Base-by-base conservation (phyloP, 2,113 vertebrate genomes). In the Anhinga rufa region DNA sequence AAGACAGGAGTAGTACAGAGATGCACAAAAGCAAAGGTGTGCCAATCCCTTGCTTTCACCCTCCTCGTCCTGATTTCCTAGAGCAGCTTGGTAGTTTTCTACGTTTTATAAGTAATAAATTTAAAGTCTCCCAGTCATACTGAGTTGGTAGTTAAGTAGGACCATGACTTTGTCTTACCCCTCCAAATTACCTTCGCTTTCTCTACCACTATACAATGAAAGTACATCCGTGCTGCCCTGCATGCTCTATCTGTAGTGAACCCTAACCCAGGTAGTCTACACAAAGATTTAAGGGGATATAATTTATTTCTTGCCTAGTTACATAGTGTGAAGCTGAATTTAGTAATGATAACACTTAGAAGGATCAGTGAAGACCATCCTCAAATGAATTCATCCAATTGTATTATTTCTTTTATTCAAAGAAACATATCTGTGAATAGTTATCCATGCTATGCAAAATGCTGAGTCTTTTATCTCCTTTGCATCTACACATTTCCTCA, bases 141-240 rank as follows among this genome's bases (percentile, higher is more conserved):
- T 54, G 14, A 70, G 22, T 7, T 52, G 38, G 26, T 28, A 79
- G 25, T 70, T 24, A 87, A 60, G 29, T 16, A 36, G 5, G 17
- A 19, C 10, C 3, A 9, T 6, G 28, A 60, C 28, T 69, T 61
- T 28, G 26, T 18, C 2, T 2, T 20, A 54, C 25, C 60, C 11
- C 12, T 80, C 24, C n/a, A 54, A 69, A 48, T 52, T 29, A 34
- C 26, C 12, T 52, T 49, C 18, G 25, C 8, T 66, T 71, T 57
- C 48, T 49, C 29, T 20, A 42, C 3, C 34, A 9, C 12, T 28
- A 1, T 20, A 25, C 4, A 1, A 28, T 19, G 46, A 60, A 80
- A 70, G 21, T 25, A 22, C 8, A 1, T 24, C 17, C 2, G 2
- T 46, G 46, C 6, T 0, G 1, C 28, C 36, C 25, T 62, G 32